These are phyloP conservation scores for Euplagia quadripunctaria DNA, from an alignment of 2,888 invertebrate species.

Conservation along the genomic window DNA sequence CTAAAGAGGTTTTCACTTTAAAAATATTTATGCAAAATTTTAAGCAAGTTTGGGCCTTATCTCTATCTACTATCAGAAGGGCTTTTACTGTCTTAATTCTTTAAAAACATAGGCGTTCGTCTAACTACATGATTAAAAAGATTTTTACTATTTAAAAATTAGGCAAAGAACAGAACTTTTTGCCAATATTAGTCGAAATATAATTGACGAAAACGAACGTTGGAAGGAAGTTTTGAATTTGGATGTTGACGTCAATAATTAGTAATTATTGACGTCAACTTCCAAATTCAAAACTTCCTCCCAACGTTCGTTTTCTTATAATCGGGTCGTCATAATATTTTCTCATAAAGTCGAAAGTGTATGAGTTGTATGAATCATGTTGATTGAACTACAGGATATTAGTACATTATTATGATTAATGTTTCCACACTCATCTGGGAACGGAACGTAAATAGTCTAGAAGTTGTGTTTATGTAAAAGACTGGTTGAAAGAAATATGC, in stretches of 20 bases:
- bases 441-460: constrained; percentile 26
- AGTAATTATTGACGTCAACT: constrained; percentile 22
- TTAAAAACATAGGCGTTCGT: too few species aligned
- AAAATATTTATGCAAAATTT: too few species aligned
- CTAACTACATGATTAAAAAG: too few species aligned
- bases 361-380: constrained; percentile 46
- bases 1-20: too few species aligned
- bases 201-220: background rate
- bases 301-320: constrained; percentile 29
- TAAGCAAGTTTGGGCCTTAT: too few species aligned
- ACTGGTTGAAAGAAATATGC: constrained; percentile 8
- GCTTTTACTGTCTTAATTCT: too few species aligned
- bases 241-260: background rate
- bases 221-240: background rate
- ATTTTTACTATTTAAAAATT: background rate
- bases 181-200: background rate
- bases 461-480: constrained; percentile 17
- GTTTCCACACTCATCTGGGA: constrained; percentile 42
- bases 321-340: constrained; percentile 53
- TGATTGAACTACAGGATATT: constrained; percentile 51
- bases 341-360: constrained; percentile 36
- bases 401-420: constrained; percentile 51
- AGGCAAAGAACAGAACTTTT: background rate
- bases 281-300: constrained; percentile 32
- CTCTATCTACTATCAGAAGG: too few species aligned